Evolutionary conservation across 2,888 invertebrate genomes (phyloP).

Genomic region (Hydropsyche betteni): DNA sequence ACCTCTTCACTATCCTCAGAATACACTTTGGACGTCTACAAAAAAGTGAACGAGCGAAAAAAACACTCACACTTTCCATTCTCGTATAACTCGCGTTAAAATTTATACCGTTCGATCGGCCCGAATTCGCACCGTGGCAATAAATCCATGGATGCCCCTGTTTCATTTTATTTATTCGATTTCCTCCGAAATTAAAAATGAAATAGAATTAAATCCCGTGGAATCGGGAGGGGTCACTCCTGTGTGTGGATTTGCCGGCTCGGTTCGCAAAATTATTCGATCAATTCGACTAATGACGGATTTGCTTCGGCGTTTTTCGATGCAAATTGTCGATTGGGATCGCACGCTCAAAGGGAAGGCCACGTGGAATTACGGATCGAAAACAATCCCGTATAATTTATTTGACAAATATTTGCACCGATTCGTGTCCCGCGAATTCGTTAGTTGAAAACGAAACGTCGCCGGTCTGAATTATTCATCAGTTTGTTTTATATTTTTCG

Average conservation of each 20-base stretch:
- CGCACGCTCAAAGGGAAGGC: background rate
- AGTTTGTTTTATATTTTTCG: background rate
- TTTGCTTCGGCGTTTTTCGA: constrained; percentile 19
- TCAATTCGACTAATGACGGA: constrained; percentile 22
- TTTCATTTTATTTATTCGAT: background rate
- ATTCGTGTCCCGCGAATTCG: constrained; percentile 19
- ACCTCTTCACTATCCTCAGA: constrained; percentile 19
- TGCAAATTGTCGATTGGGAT: constrained; percentile 17
- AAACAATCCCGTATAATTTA: constrained; percentile 25
- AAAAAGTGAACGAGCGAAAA: too few relatives aligned
- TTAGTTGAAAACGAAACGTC: constrained; percentile 32
- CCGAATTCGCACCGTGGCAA: background rate
- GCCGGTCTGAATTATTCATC: constrained; percentile 25
- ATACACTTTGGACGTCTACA: background rate
- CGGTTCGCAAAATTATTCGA: constrained; percentile 15
- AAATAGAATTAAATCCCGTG: background rate
- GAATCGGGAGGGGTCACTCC: background rate
- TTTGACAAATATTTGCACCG: constrained; percentile 38
- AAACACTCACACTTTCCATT: too few relatives aligned
- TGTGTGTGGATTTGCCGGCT: background rate
- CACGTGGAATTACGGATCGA: background rate
- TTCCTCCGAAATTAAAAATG: constrained; percentile 19
- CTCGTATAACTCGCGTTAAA: background rate
- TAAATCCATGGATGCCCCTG: background rate
- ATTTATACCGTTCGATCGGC: constrained; percentile 25